Percentiles rank a stretch among this genome's conserved stretches.
Conservation (phyloP, 2,888 invertebrate genomes). For the Pasiphila rectangulata region DNA sequence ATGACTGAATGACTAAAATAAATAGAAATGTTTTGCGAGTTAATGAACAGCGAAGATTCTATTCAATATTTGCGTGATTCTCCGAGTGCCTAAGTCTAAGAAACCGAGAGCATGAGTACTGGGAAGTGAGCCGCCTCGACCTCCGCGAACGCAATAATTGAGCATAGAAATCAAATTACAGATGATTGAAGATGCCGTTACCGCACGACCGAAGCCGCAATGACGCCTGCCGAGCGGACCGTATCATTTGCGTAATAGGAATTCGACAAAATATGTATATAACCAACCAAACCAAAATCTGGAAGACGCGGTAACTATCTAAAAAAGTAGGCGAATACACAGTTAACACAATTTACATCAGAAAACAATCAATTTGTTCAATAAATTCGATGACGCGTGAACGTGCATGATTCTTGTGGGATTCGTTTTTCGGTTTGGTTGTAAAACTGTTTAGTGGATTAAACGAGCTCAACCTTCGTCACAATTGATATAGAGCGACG, state of each 20-base stretch:
- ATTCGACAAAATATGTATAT: constrained; percentile 60
- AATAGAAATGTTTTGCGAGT: constrained; percentile 13
- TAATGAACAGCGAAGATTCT: constrained; percentile 17
- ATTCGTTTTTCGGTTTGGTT: constrained; percentile 15
- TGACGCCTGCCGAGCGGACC: constrained; percentile 65
- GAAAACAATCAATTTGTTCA: constrained; percentile 22
- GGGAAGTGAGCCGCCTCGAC: constrained; percentile 66
- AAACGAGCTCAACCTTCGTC: too few relatives aligned
- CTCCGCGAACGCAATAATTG: constrained; percentile 80
- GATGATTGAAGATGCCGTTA: constrained; percentile 81
- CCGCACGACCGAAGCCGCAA: constrained; percentile 74
- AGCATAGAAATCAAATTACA: constrained; percentile 81
- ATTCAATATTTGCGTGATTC: constrained; percentile 39
- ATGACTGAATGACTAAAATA: constrained; percentile 21
- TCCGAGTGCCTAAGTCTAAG: constrained; percentile 41
- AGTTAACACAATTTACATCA: constrained; percentile 28
- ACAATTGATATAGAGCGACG: too few relatives aligned
- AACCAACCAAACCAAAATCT: constrained; percentile 32
- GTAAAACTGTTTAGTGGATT: too few relatives aligned
- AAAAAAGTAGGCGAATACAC: constrained; percentile 23
- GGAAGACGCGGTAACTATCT: constrained; percentile 23
- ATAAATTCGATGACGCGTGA: constrained; percentile 14
- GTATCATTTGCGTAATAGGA: constrained; percentile 73
- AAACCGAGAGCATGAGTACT: constrained; percentile 49
- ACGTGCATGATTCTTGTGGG: constrained; percentile 7